phyloP scores from a whole-genome alignment of 1,140 invertebrate genomes.

The Pseudachorutes palmiensis region DNA sequence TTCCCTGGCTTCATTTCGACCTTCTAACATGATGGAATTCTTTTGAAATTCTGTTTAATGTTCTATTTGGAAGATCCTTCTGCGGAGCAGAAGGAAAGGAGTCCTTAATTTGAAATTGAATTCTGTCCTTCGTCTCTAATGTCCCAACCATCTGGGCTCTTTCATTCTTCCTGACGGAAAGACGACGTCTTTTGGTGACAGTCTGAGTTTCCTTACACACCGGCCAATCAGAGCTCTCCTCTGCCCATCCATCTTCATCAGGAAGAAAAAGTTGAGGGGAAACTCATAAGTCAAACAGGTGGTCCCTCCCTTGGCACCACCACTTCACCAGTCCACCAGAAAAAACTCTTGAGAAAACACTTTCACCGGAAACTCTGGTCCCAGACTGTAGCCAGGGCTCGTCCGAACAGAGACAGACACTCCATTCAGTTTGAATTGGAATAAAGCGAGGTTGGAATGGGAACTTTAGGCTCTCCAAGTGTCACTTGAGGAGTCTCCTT shows the following conservation, averaged over 20 bases:
- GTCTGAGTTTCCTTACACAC: background rate
- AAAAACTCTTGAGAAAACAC: background rate
- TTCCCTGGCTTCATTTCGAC: no score
- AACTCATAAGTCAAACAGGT: constrained; percentile 37
- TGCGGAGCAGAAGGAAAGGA: background rate
- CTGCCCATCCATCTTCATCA: constrained; percentile 30
- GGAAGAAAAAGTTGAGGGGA: constrained; percentile 18
- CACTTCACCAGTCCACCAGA: background rate
- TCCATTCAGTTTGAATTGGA: no score
- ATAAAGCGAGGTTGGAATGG: no score
- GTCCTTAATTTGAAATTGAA: background rate
- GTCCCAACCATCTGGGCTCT: background rate
- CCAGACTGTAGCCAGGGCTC: background rate
- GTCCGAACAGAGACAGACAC: no score
- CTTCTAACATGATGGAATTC: no score
- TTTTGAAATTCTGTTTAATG: background rate
- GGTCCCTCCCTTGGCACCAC: constrained; percentile 10
- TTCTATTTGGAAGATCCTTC: background rate
- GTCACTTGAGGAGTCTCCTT: no score
- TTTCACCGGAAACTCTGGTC: background rate
- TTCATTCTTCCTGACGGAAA: background rate
- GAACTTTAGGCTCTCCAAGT: no score
- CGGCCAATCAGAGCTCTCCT: background rate
- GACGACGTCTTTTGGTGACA: background rate
- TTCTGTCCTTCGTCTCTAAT: background rate